Percentiles rank a stretch among this genome's conserved stretches.
phyloP scores from a whole-genome alignment of 2,113 vertebrate species.

The Pangasianodon gigas region DNA sequence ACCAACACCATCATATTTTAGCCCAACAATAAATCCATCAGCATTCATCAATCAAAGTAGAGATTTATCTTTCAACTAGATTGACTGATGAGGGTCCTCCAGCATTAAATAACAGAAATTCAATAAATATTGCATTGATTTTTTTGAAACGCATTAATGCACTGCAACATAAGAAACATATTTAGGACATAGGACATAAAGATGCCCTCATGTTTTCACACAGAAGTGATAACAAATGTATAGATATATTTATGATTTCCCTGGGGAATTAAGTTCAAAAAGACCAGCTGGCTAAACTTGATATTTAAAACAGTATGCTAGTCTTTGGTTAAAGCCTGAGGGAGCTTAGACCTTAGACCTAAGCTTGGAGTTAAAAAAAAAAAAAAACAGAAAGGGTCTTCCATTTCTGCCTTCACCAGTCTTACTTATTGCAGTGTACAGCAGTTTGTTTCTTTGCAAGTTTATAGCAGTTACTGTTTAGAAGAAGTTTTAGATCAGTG shows the following conservation, averaged over 20 bases:
- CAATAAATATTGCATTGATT: background rate
- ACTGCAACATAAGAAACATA: background rate
- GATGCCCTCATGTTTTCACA: constrained; percentile 1
- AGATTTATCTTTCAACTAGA: background rate
- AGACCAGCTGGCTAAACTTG: constrained; percentile 40
- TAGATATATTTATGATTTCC: constrained; percentile 25
- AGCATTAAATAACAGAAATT: background rate
- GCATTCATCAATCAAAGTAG: constrained; percentile 41
- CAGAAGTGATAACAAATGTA: background rate
- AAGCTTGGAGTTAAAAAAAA: constrained; percentile 7
- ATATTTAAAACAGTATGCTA: constrained; percentile 33
- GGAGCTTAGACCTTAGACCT: background rate
- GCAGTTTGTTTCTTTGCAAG: background rate
- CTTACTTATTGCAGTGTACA: background rate
- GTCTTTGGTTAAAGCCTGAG: constrained; percentile 40
- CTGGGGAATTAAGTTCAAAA: constrained; percentile 18
- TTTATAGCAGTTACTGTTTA: background rate
- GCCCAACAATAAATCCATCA: constrained; percentile 52
- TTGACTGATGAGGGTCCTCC: background rate
- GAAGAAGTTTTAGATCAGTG: background rate
- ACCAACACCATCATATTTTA: constrained; percentile 41
- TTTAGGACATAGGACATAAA: too few relatives aligned
- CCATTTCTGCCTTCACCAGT: background rate
- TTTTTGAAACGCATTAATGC: background rate
- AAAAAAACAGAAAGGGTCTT: constrained; percentile 22